A percentile compares a stretch with the other conserved stretches of the same genome.
Conservation (phyloP, 23 tunicate genomes). For the Aplidium turbinatum region DNA sequence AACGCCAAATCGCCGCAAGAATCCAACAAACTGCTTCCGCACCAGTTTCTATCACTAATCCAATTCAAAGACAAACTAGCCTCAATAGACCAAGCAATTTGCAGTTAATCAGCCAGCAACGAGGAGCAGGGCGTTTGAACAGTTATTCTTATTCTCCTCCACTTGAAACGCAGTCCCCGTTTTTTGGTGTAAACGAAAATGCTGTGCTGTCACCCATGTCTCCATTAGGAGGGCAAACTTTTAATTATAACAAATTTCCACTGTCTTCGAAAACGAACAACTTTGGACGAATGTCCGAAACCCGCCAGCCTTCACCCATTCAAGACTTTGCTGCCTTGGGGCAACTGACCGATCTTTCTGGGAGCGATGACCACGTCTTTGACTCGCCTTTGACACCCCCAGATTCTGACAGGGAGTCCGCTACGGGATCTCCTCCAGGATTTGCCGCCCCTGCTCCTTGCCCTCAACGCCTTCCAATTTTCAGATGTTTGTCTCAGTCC, state of each 20-base stretch:
- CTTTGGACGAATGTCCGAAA: neutral
- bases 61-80: conserved; percentile 4
- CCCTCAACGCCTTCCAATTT: conserved; percentile 81
- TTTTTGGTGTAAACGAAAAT: conserved; percentile 38
- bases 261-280: conserved; percentile 24
- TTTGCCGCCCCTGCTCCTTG: conserved; percentile 9
- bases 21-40: neutral
- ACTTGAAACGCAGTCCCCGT: conserved; percentile 19
- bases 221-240: conserved; percentile 22
- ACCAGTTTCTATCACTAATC: conserved; percentile 16
- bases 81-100: conserved; percentile 39
- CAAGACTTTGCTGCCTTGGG: neutral
- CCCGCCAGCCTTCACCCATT: conserved; percentile 5
- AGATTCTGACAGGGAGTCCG: conserved; percentile 87
- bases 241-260: conserved; percentile 16
- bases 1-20: neutral
- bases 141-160: conserved; percentile 31
- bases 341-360: conserved; percentile 8
- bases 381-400: conserved; percentile 44
- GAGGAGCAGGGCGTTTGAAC: neutral
- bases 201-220: conserved; percentile 45
- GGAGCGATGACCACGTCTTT: conserved; percentile 70
- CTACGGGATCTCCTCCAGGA: conserved; percentile 71
- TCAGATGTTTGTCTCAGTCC: conserved; percentile 85
- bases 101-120: conserved; percentile 35